Conservation (phyloP, 2,888 invertebrate genomes). For the Hypercompe scribonia region DNA sequence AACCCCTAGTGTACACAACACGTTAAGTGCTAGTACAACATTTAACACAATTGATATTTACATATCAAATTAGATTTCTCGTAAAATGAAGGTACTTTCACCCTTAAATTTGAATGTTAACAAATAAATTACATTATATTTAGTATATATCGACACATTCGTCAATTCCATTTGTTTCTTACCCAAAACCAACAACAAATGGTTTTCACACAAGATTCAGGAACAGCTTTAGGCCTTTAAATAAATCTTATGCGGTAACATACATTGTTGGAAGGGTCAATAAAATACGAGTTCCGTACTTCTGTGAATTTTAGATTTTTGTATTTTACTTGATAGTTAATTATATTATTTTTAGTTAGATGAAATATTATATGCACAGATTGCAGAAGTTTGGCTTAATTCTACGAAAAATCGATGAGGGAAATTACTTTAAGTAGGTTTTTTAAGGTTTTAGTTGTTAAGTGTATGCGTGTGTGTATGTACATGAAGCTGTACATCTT, state of each 20-base stretch:
- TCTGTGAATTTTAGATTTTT: neutral
- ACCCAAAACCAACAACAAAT: slow-evolving; percentile 31
- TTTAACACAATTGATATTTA: no score
- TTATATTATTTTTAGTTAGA: neutral
- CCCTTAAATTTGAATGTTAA: no score
- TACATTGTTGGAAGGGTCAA: slow-evolving; percentile 33
- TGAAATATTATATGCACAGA: neutral
- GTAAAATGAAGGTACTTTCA: no score
- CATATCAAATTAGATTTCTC: no score
- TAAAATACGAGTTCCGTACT: slow-evolving; percentile 19
- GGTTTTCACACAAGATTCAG: slow-evolving; percentile 25
- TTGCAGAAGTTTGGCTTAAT: neutral
- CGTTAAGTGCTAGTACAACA: no score
- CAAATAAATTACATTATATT: no score
- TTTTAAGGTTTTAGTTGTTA: no score
- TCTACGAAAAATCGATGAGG: neutral
- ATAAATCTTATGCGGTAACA: slow-evolving; percentile 47
- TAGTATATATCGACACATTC: neutral
- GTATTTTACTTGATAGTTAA: no score
- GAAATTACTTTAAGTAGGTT: no score
- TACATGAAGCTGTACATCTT: no score
- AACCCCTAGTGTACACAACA: no score
- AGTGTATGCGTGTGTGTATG: no score
- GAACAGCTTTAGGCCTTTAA: slow-evolving; percentile 31
- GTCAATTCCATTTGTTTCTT: neutral